phyloP scores from a whole-genome alignment of 30 jellyfish, hydroid and myxozoan genomes.

The Aurelia sp. region DNA sequence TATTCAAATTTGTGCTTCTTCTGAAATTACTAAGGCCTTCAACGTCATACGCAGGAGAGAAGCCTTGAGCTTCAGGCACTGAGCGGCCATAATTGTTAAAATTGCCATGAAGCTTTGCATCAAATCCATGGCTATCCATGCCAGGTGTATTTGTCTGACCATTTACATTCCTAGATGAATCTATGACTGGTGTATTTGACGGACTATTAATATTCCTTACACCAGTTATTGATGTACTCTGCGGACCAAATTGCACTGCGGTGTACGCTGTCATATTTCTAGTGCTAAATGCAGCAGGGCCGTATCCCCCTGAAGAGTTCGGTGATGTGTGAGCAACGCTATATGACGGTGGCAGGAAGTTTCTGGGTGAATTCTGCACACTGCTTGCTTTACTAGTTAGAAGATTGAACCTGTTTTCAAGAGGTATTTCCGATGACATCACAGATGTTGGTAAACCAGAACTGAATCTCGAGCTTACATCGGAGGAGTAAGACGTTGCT shows the following conservation, averaged over 20 bases:
- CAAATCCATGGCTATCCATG: neutral
- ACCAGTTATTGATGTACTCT: neutral
- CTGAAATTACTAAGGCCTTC: neutral
- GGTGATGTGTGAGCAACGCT: neutral
- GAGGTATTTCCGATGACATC: neutral
- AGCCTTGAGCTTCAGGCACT: neutral
- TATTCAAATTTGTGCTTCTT: slow-evolving; percentile 22
- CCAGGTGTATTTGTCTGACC: neutral
- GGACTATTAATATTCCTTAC: neutral
- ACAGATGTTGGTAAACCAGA: neutral
- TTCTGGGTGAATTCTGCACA: neutral
- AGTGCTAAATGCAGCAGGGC: neutral
- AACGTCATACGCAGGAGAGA: neutral
- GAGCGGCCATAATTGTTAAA: neutral
- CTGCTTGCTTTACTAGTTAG: neutral
- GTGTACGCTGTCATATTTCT: neutral
- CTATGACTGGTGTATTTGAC: neutral
- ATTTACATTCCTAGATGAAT: neutral
- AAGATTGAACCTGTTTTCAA: neutral
- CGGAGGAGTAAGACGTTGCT: neutral
- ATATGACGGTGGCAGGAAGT: neutral
- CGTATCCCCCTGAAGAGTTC: neutral
- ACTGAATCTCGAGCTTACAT: neutral
- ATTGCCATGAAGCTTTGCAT: neutral
- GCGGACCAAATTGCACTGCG: neutral